Percentiles rank a stretch among this genome's conserved stretches.
Conservation (phyloP, 1,140 invertebrate genomes). For the Listronotus oregonensis region DNA sequence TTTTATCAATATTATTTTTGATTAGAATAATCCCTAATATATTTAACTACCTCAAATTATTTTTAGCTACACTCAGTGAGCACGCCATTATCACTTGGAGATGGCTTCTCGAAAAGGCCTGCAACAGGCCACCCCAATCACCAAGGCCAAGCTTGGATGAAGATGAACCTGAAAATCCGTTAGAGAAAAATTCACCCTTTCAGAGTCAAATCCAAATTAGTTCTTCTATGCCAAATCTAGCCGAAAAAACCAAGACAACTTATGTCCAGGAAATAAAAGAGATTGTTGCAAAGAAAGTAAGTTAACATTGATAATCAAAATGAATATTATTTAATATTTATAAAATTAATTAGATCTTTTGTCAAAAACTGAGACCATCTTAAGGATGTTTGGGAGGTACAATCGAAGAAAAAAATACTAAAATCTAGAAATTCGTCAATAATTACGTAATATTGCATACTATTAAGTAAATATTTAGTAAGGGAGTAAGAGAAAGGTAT, state of each 20-base stretch:
- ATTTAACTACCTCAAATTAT: conserved; percentile 58
- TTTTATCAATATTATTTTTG: too few relatives aligned
- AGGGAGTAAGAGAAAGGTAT: too few relatives aligned
- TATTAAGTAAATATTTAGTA: too few relatives aligned
- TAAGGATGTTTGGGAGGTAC: too few relatives aligned
- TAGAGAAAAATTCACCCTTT: conserved; percentile 42
- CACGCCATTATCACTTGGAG: conserved; percentile 72
- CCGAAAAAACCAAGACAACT: conserved; percentile 71
- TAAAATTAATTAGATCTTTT: too few relatives aligned
- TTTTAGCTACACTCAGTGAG: conserved; percentile 70
- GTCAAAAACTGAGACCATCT: too few relatives aligned
- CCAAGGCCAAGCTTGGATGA: conserved; percentile 50
- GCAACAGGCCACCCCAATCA: conserved; percentile 56
- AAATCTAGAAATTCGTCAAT: too few relatives aligned
- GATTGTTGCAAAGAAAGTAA: conserved; percentile 66
- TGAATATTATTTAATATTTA: too few relatives aligned
- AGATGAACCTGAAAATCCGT: conserved; percentile 60
- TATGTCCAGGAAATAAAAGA: conserved; percentile 75
- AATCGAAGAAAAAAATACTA: too few relatives aligned
- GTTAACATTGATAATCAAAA: too few relatives aligned
- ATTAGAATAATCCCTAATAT: too few relatives aligned
- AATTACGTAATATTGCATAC: too few relatives aligned
- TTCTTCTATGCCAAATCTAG: conserved; percentile 73
- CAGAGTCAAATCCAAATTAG: conserved; percentile 74
- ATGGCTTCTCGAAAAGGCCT: conserved; percentile 65